Conservation (phyloP, 2,113 vertebrate genomes). For the Odocoileus hemionus region DNA sequence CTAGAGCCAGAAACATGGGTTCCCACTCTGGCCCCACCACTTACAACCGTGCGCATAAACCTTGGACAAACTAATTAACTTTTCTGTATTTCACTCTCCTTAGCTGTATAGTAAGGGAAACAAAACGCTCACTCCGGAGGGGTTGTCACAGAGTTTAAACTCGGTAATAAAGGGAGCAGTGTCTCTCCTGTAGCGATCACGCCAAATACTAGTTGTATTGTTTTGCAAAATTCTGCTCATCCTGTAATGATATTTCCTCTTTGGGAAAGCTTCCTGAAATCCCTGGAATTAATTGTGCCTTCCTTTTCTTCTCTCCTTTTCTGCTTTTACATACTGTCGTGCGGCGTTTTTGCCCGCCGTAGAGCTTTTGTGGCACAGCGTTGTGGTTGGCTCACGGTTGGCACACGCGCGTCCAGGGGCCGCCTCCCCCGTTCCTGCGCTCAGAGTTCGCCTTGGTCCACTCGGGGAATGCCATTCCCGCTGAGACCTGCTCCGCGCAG, state of each 20-base stretch:
- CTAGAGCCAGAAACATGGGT: not conserved
- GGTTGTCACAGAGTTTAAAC: not conserved
- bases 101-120: not conserved
- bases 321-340: not conserved
- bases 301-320: not conserved
- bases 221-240: not conserved
- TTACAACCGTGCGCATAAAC: fast-evolving
- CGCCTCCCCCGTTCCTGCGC: not conserved
- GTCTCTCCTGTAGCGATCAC: not conserved
- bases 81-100: not conserved
- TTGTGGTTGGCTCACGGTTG: not conserved
- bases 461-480: not conserved
- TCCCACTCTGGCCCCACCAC: not conserved
- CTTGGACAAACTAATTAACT: not conserved
- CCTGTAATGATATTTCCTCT: not conserved
- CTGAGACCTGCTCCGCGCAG: not conserved
- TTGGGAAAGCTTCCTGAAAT: not conserved
- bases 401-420: not conserved
- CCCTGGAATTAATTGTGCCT: not conserved
- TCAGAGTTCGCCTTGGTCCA: fast-evolving
- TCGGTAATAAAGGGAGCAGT: not conserved
- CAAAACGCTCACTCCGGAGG: not conserved
- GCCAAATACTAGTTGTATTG: not conserved
- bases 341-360: not conserved
- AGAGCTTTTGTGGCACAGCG: not conserved